These are phyloP conservation scores for Chrysotoxum bicinctum DNA, from an alignment of 2,888 invertebrate species.

Conservation along the genomic window DNA sequence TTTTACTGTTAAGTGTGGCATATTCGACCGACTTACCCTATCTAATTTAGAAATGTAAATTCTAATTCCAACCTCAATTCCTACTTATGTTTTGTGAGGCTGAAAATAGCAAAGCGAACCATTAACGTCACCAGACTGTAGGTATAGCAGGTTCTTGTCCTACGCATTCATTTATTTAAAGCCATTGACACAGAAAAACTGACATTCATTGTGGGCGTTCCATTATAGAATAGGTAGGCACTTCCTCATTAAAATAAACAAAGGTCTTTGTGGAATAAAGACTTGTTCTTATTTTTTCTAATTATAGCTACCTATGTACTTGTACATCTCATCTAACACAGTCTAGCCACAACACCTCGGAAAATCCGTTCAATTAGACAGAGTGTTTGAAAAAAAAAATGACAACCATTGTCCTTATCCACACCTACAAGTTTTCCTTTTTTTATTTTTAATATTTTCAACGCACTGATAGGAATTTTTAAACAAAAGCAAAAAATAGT, in stretches of 20 bases:
- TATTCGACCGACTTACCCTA: too few species aligned
- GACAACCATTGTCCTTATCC: background rate
- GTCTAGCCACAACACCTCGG: constrained; percentile 5
- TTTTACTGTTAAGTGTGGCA: too few species aligned
- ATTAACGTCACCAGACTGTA: background rate
- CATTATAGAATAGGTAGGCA: background rate
- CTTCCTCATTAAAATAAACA: background rate
- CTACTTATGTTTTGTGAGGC: background rate
- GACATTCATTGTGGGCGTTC: background rate
- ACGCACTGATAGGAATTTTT: background rate
- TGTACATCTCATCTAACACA: background rate
- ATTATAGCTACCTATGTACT: background rate
- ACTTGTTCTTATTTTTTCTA: constrained; percentile 2
- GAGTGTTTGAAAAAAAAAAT: background rate
- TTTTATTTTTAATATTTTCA: background rate
- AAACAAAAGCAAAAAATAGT: background rate
- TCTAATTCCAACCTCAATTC: background rate
- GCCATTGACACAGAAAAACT: background rate
- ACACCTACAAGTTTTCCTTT: background rate
- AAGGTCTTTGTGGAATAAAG: background rate
- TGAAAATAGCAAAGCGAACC: background rate
- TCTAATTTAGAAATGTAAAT: background rate
- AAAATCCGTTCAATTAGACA: background rate
- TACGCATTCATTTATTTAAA: background rate
- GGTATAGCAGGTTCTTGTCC: background rate